Evolutionary conservation across 2,797 vertebrate species (phyloP).

Genomic region (Brotula barbata): DNA sequence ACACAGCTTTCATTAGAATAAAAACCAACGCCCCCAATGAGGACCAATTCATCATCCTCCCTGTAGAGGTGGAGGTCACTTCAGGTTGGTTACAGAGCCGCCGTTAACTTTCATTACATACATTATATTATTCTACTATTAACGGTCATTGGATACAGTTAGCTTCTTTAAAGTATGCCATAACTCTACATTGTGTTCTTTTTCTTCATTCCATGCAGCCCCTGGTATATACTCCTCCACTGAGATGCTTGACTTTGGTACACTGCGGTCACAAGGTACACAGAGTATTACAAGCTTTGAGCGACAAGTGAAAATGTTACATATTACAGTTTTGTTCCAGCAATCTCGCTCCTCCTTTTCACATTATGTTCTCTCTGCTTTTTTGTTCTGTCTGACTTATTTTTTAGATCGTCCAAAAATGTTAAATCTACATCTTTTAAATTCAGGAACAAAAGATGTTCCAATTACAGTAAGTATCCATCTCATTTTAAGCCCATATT

Average conservation of each 20-base stretch:
- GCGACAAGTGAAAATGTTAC: neutral
- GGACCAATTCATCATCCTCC: slow-evolving; percentile 95
- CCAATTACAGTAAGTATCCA: slow-evolving; percentile 90
- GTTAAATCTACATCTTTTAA: slow-evolving; percentile 97
- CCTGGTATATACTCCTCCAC: slow-evolving; percentile 98
- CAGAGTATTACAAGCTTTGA: neutral
- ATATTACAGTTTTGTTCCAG: neutral
- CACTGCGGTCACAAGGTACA: slow-evolving; percentile 94
- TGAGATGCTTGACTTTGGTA: slow-evolving; percentile 99
- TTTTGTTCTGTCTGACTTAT: slow-evolving; percentile 12
- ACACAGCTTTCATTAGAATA: slow-evolving; percentile 97
- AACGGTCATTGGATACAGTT: too few relatives aligned
- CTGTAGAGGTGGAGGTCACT: slow-evolving; percentile 98
- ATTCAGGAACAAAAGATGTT: slow-evolving; percentile 98
- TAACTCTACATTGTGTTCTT: neutral
- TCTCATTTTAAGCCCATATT: neutral
- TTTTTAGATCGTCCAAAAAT: slow-evolving; percentile 94
- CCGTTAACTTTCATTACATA: neutral
- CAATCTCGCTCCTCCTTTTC: neutral
- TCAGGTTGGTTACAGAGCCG: slow-evolving; percentile 81
- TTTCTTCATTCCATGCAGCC: slow-evolving; percentile 74
- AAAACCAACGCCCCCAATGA: slow-evolving; percentile 94
- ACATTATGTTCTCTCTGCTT: neutral
- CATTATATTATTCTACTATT: too few relatives aligned
- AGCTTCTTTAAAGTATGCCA: neutral